Percentiles rank a stretch among this genome's conserved stretches.
Conservation (phyloP, 2,797 vertebrate species). For the Gastrophryne carolinensis region DNA sequence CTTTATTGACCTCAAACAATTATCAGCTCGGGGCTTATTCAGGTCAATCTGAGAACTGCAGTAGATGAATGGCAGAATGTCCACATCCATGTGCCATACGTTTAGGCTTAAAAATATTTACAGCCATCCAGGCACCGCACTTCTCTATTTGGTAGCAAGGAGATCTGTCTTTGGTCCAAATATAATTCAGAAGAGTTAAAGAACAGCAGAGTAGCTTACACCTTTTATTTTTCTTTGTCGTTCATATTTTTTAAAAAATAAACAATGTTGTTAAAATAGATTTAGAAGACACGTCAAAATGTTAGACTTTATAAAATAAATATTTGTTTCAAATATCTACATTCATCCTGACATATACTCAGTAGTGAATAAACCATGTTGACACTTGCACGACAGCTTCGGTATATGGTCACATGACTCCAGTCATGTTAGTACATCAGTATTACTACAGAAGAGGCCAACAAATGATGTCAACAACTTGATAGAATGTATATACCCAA, state of each 20-base stretch:
- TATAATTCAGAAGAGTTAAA: background rate
- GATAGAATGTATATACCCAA: background rate
- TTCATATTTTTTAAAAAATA: background rate
- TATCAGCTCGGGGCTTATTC: no score
- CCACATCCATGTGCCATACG: no score
- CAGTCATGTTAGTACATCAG: background rate
- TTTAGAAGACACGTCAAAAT: background rate
- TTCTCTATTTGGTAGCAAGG: background rate
- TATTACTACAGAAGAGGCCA: background rate
- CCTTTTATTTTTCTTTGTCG: background rate
- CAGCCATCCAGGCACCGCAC: no score
- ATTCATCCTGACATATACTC: background rate
- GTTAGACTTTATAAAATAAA: constrained; percentile 4
- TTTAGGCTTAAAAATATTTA: no score
- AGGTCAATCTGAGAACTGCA: no score
- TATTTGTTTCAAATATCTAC: background rate
- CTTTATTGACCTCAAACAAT: no score
- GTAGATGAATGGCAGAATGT: no score
- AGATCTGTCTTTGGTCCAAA: background rate
- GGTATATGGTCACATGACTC: background rate
- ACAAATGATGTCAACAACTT: background rate
- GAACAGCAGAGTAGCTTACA: background rate
- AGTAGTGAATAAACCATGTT: background rate
- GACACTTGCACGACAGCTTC: background rate
- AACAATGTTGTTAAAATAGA: background rate